A percentile compares a stretch with the other conserved stretches of the same genome.
Conservation (phyloP, 1,140 invertebrate species). For the Drosophila virilis region DNA sequence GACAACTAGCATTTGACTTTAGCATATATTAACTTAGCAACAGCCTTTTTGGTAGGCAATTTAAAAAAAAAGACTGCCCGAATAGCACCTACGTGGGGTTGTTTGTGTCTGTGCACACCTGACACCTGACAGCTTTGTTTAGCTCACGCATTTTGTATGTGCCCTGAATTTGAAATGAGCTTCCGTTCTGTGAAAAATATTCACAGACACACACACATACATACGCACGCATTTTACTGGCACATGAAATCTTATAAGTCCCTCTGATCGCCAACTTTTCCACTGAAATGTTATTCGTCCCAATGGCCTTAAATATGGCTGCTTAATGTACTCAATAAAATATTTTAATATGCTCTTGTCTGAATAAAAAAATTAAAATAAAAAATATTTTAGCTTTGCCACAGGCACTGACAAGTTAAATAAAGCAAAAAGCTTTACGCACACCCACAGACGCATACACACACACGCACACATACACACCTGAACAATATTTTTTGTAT, state of each 20-base stretch:
- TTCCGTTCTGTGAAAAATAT: slow-evolving; percentile 23
- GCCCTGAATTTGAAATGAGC: slow-evolving; percentile 49
- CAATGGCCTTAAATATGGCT: slow-evolving; percentile 35
- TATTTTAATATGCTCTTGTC: slow-evolving; percentile 68
- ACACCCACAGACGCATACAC: not conserved
- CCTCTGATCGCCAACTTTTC: slow-evolving; percentile 17
- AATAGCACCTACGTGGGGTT: slow-evolving; percentile 2
- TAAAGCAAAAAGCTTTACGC: slow-evolving; percentile 39
- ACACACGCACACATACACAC: not conserved
- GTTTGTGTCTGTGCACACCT: slow-evolving; percentile 1
- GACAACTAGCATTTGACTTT: slow-evolving; percentile 26
- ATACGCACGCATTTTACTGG: slow-evolving; percentile 17
- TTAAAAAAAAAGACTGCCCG: slow-evolving; percentile 8
- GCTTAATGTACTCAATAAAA: slow-evolving; percentile 50
- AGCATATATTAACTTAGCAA: slow-evolving; percentile 17
- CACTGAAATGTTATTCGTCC: slow-evolving; percentile 22
- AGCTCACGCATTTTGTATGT: slow-evolving; percentile 39
- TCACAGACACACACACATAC: too few relatives aligned
- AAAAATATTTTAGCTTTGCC: slow-evolving; percentile 28
- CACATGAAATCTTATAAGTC: slow-evolving; percentile 27
- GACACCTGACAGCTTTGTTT: slow-evolving; percentile 52
- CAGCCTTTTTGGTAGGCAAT: slow-evolving; percentile 7
- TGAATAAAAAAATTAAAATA: slow-evolving; percentile 22
- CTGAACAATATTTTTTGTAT: slow-evolving; percentile 6
- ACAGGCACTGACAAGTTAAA: slow-evolving; percentile 47